phyloP scores from a whole-genome alignment of 92 coral and sea anemone species.

The Metridium senile region DNA sequence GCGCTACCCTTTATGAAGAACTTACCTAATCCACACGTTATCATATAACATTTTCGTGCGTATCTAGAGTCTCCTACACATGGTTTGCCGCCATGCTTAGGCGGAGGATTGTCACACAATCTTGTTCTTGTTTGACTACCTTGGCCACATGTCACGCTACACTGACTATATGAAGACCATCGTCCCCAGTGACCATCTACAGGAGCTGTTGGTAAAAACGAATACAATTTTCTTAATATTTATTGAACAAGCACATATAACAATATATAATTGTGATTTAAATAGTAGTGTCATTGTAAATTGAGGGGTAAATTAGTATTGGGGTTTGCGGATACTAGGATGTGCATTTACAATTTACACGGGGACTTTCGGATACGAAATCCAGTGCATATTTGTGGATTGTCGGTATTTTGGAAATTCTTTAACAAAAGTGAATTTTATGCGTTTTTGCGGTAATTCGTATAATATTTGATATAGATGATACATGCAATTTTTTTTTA shows the following conservation, averaged over 20 bases:
- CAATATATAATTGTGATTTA: background rate
- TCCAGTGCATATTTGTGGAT: too few relatives aligned
- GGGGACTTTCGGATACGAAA: too few relatives aligned
- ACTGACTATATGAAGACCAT: slow-evolving; percentile 88
- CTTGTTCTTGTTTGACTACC: slow-evolving; percentile 71
- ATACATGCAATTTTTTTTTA: too few relatives aligned
- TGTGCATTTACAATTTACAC: too few relatives aligned
- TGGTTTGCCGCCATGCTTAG: slow-evolving; percentile 63
- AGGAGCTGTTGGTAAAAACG: slow-evolving; percentile 54
- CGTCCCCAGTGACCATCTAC: slow-evolving; percentile 88
- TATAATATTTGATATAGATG: too few relatives aligned
- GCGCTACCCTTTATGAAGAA: background rate
- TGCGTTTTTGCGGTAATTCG: too few relatives aligned
- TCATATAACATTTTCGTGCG: slow-evolving; percentile 33
- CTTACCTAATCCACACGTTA: slow-evolving; percentile 80
- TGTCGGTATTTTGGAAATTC: too few relatives aligned
- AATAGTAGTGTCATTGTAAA: background rate
- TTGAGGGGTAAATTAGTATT: too few relatives aligned
- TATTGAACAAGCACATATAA: background rate
- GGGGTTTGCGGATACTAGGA: too few relatives aligned
- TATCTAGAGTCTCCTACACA: slow-evolving; percentile 40
- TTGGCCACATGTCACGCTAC: slow-evolving; percentile 67
- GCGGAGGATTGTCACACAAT: slow-evolving; percentile 71
- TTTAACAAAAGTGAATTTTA: too few relatives aligned
- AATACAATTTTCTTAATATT: background rate